These are phyloP conservation scores for Plemyria rubiginata DNA, from an alignment of 2,888 invertebrate species.

Conservation along the genomic window DNA sequence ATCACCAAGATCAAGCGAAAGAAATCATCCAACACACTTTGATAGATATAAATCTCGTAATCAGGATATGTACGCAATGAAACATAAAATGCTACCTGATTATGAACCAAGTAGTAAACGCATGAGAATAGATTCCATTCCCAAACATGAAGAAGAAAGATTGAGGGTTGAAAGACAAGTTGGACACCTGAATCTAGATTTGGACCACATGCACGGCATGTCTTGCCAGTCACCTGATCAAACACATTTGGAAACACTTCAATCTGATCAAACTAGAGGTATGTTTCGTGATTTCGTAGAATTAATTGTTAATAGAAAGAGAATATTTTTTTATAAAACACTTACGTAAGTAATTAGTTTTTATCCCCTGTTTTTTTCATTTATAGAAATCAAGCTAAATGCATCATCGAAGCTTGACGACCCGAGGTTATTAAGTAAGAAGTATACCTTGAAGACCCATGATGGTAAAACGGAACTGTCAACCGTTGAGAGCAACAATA, in stretches of 20 bases:
- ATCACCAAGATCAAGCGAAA: slow-evolving; percentile 34
- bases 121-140: slow-evolving; percentile 49
- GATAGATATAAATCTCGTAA: slow-evolving; percentile 43
- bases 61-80: slow-evolving; percentile 48
- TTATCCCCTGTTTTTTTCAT: neutral
- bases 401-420: slow-evolving; percentile 61
- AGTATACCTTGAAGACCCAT: slow-evolving; percentile 55
- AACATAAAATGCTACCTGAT: slow-evolving; percentile 56
- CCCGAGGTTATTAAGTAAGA: slow-evolving; percentile 64
- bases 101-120: slow-evolving; percentile 59
- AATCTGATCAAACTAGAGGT: slow-evolving; percentile 59
- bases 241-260: slow-evolving; percentile 43
- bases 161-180: slow-evolving; percentile 41
- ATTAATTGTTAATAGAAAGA: no score
- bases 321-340: no score
- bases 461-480: slow-evolving; percentile 52
- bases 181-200: slow-evolving; percentile 30
- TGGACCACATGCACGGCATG: slow-evolving; percentile 43
- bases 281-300: slow-evolving; percentile 28
- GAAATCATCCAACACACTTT: slow-evolving; percentile 41
- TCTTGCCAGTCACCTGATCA: slow-evolving; percentile 74
- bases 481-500: slow-evolving; percentile 52
- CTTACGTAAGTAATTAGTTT: no score
- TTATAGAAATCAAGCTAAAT: slow-evolving; percentile 68
- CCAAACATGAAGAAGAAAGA: slow-evolving; percentile 44